A percentile compares a stretch with the other conserved stretches of the same genome.
These are phyloP conservation scores for Hyposoter didymator DNA, from an alignment of 2,888 invertebrate species.

Conservation along the genomic window DNA sequence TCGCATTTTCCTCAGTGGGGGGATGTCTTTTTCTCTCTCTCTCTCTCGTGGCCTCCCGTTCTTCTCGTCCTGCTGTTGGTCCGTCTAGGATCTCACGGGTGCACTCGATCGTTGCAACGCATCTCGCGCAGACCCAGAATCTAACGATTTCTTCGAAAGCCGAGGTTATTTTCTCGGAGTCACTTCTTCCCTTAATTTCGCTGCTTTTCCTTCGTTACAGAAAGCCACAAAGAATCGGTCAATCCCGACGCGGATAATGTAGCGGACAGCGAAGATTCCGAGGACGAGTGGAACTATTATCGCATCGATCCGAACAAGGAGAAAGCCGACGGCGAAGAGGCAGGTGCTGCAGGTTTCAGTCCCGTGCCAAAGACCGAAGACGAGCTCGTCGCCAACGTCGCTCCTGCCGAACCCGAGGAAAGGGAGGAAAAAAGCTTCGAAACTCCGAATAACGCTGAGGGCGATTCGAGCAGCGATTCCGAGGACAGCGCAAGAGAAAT, in stretches of 20 bases:
- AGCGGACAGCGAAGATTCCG: conserved; percentile 91
- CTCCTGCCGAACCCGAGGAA: conserved; percentile 49
- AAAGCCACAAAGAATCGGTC: conserved; percentile 78
- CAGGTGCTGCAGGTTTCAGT: conserved; percentile 64
- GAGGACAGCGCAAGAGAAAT: conserved; percentile 62
- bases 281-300: conserved; percentile 96
- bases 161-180: conserved; percentile 22
- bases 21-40: conserved; percentile 26
- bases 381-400: conserved; percentile 84
- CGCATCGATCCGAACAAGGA: conserved; percentile 88
- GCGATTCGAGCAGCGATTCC: conserved; percentile 55
- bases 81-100: conserved; percentile 45
- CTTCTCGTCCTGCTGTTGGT: conserved; percentile 17
- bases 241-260: conserved; percentile 88
- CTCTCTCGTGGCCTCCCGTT: conserved; percentile 21
- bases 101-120: conserved; percentile 62
- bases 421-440: conserved; percentile 58
- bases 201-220: conserved; percentile 72
- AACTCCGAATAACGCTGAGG: conserved; percentile 37
- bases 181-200: background rate
- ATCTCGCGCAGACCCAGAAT: conserved; percentile 38
- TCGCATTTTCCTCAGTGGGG: conserved; percentile 59
- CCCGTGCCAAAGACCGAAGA: conserved; percentile 82
- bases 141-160: conserved; percentile 12
- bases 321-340: conserved; percentile 83